These are phyloP conservation scores for Heliconius himera DNA, from an alignment of 1,140 invertebrate genomes.

Conservation along the genomic window DNA sequence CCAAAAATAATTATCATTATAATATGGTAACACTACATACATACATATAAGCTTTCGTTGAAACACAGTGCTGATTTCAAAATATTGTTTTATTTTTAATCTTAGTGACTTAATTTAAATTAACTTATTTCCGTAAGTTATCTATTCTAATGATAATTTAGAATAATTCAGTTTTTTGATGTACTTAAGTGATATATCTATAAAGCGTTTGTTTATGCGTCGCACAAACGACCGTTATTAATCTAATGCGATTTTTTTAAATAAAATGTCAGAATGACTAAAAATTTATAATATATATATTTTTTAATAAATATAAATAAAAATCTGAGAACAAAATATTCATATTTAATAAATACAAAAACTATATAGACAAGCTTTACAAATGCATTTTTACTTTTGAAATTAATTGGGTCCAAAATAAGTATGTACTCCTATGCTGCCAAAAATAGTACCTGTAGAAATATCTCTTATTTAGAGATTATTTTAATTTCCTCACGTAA, in stretches of 20 bases:
- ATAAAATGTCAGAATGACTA: no score
- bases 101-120: slow-evolving; percentile 12
- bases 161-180: slow-evolving; percentile 71
- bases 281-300: no score
- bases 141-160: slow-evolving; percentile 64
- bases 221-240: not conserved
- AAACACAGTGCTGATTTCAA: not conserved
- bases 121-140: slow-evolving; percentile 40
- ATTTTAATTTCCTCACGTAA: no score
- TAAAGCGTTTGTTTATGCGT: slow-evolving; percentile 64
- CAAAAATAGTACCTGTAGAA: no score
- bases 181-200: slow-evolving; percentile 64
- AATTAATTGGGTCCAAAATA: no score
- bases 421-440: no score
- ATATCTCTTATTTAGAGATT: no score
- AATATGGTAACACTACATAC: not conserved
- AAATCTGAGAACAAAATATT: no score
- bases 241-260: not conserved
- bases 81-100: not conserved
- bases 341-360: no score
- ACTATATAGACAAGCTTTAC: no score
- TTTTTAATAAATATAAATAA: no score
- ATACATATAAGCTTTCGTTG: not conserved
- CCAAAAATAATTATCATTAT: not conserved
- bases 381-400: no score